Percentiles rank a stretch among this genome's conserved stretches.
Evolutionary conservation across 2,888 invertebrate genomes (phyloP).

Genomic region (Stramonita haemastoma): DNA sequence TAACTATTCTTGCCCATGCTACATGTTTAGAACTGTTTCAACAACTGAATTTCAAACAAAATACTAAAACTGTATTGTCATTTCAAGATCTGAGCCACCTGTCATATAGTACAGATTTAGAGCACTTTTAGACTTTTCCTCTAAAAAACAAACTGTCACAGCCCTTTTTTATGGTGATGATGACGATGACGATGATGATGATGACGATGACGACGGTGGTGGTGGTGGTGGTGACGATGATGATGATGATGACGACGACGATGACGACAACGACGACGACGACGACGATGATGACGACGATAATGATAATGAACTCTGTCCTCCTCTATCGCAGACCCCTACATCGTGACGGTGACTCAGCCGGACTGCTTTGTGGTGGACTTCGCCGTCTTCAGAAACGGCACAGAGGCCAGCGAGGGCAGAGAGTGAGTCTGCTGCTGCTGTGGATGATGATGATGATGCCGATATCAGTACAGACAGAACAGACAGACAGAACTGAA

Average conservation of each 20-base stretch:
- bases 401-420: neutral
- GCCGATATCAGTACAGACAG: no score
- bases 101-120: no score
- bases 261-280: neutral
- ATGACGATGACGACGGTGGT: neutral
- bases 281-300: neutral
- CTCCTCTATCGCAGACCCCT: conserved; percentile 34
- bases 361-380: conserved; percentile 65
- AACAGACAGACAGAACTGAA: no score
- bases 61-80: no score
- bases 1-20: no score
- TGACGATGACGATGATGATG: neutral
- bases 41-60: no score
- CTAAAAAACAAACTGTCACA: no score
- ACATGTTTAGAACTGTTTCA: no score
- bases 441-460: no score
- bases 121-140: no score
- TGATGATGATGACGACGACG: neutral
- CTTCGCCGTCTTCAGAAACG: conserved; percentile 53
- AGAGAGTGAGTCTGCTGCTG: neutral
- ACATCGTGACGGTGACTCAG: conserved; percentile 53
- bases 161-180: neutral
- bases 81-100: no score
- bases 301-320: neutral
- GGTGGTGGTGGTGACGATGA: neutral